These are phyloP conservation scores for Terebella lapidaria DNA, from an alignment of 2,888 invertebrate species.

Conservation along the genomic window DNA sequence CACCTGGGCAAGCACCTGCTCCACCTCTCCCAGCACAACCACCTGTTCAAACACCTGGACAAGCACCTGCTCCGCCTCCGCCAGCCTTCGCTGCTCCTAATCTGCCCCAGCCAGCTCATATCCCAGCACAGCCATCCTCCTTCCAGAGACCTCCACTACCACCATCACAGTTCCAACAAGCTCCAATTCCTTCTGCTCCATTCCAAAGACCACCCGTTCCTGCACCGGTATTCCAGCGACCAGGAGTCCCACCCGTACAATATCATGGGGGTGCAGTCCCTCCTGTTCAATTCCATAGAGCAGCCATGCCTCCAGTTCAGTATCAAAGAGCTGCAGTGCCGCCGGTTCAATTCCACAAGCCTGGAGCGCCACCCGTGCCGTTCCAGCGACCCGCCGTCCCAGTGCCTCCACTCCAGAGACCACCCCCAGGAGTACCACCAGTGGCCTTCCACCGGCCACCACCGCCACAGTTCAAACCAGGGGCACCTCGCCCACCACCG, in stretches of 20 bases:
- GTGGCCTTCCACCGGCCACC: not conserved
- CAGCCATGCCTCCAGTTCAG: no score
- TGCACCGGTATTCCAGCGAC: not conserved
- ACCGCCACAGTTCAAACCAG: no score
- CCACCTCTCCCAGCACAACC: not conserved
- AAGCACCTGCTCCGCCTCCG: not conserved
- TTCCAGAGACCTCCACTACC: constrained; percentile 1
- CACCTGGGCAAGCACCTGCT: not conserved
- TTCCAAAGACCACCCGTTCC: not conserved
- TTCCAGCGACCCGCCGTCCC: not conserved
- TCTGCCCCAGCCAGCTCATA: not conserved
- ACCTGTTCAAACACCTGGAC: not conserved
- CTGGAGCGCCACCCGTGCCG: no score
- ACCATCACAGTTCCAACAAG: constrained; percentile 9
- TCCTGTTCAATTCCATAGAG: no score
- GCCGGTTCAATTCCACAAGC: no score
- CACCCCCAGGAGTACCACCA: not conserved
- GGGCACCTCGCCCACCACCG: no score
- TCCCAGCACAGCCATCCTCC: constrained; percentile 7
- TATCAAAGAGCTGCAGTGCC: no score
- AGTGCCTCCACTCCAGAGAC: not conserved
- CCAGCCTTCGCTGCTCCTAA: not conserved
- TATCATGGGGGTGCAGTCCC: no score
- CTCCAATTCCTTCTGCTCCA: constrained; percentile 6
- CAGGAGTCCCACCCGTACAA: no score